Evolutionary conservation across 2,888 invertebrate genomes (phyloP).

Genomic region (Volucella inflata): DNA sequence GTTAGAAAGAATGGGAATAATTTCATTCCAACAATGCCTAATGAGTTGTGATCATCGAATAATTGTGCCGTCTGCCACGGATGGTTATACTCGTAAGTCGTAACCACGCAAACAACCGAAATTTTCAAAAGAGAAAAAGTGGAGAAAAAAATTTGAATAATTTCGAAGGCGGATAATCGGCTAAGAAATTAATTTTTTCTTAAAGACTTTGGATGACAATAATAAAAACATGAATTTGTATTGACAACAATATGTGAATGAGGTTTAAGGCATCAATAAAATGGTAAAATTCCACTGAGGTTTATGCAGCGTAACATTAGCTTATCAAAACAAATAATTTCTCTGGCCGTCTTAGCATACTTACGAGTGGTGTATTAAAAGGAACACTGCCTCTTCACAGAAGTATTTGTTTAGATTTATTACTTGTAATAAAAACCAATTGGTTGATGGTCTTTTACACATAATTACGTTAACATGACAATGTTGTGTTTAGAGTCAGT

Average conservation of each 20-base stretch:
- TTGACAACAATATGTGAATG: slow-evolving; percentile 19
- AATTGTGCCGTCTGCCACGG: no score
- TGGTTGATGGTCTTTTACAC: slow-evolving; percentile 46
- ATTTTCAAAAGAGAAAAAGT: background rate
- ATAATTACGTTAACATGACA: slow-evolving; percentile 54
- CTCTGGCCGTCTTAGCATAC: background rate
- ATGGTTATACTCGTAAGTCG: no score
- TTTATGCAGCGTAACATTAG: slow-evolving; percentile 12
- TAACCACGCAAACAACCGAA: no score
- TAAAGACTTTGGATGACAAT: background rate
- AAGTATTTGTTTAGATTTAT: slow-evolving; percentile 29
- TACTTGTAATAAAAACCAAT: slow-evolving; percentile 38
- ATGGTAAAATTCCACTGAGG: background rate
- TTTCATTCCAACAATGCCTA: no score
- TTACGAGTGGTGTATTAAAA: no score
- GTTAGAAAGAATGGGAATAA: no score
- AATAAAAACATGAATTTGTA: background rate
- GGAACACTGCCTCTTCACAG: background rate
- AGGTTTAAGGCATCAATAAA: background rate
- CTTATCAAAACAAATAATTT: slow-evolving; percentile 32
- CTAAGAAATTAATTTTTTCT: slow-evolving; percentile 34
- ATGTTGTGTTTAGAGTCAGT: background rate
- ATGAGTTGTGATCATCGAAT: no score
- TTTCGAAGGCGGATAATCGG: slow-evolving; percentile 43
- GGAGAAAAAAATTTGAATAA: slow-evolving; percentile 25